Conservation (phyloP, 2,113 vertebrate genomes). For the Perccottus glenii region DNA sequence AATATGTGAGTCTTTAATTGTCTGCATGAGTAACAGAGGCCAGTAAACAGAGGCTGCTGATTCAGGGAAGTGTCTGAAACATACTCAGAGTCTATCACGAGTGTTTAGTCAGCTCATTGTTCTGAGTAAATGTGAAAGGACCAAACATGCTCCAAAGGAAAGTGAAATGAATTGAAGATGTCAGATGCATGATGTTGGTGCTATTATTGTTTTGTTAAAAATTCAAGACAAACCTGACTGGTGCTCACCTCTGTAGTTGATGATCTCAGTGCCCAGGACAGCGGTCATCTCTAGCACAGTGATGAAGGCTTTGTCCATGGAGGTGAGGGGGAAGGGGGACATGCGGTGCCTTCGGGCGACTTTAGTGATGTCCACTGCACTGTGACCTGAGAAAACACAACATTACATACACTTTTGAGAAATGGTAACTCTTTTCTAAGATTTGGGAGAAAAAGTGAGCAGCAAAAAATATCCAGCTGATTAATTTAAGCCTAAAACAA, state of each 20-base stretch:
- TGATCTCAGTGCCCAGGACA: conserved; percentile 97
- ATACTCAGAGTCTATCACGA: conserved; percentile 21
- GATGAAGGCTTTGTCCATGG: conserved; percentile 99
- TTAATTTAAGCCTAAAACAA: no score
- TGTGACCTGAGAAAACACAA: conserved; percentile 85
- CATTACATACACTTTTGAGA: not conserved
- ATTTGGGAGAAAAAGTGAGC: not conserved
- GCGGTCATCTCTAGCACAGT: conserved; percentile 99
- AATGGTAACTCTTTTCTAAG: no score
- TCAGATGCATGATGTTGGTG: not conserved
- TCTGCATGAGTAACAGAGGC: conserved; percentile 21
- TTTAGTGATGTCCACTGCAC: conserved; percentile 99
- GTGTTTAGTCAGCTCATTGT: conserved; percentile 1
- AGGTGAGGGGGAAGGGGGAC: conserved; percentile 98
- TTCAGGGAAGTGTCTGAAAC: conserved; percentile 37
- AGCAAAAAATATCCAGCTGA: no score
- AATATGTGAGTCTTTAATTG: conserved; percentile 1
- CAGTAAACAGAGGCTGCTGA: conserved; percentile 45
- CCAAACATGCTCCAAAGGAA: not conserved
- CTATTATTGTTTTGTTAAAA: no score
- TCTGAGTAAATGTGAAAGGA: conserved; percentile 15
- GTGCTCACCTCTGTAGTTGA: conserved; percentile 94
- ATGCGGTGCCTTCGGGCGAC: conserved; percentile 98
- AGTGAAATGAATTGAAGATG: conserved; percentile 2
- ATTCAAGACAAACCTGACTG: not conserved